These are phyloP conservation scores for Paragorgia papillata DNA, from an alignment of 92 coral and sea anemone species.

Conservation along the genomic window DNA sequence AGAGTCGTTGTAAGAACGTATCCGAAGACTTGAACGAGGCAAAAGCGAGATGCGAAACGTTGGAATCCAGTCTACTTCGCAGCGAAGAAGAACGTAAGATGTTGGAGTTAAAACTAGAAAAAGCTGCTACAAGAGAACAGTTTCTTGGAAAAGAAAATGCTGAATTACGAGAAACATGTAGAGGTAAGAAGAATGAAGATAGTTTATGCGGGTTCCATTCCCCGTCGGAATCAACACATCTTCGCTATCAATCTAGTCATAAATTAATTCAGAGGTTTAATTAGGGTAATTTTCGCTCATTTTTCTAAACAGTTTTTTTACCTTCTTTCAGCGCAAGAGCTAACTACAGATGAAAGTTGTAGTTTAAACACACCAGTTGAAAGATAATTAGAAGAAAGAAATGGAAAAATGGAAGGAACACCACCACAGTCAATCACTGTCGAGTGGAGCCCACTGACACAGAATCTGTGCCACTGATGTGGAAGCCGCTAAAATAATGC, in stretches of 20 bases:
- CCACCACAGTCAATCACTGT: too few relatives aligned
- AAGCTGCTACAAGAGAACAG: slow-evolving; percentile 78
- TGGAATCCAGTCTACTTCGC: slow-evolving; percentile 66
- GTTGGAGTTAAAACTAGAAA: slow-evolving; percentile 69
- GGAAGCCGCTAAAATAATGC: too few relatives aligned
- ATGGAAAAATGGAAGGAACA: too few relatives aligned
- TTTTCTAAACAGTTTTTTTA: not conserved
- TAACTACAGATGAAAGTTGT: slow-evolving; percentile 9
- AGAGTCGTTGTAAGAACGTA: slow-evolving; percentile 63
- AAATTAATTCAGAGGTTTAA: too few relatives aligned
- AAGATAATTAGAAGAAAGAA: slow-evolving; percentile 7
- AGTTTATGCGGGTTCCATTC: not conserved
- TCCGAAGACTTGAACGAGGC: slow-evolving; percentile 76
- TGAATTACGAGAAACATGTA: slow-evolving; percentile 67
- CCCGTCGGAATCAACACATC: too few relatives aligned
- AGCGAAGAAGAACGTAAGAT: slow-evolving; percentile 69
- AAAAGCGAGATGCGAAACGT: slow-evolving; percentile 62
- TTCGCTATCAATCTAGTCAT: too few relatives aligned
- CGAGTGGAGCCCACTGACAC: too few relatives aligned
- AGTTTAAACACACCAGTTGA: slow-evolving; percentile 33
- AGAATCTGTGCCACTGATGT: too few relatives aligned
- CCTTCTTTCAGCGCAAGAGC: slow-evolving; percentile 12
- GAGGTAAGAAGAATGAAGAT: slow-evolving; percentile 54
- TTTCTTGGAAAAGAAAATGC: slow-evolving; percentile 71
- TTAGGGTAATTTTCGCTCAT: not conserved